Percentiles rank a stretch among this genome's conserved stretches.
Conservation (phyloP, 2,113 vertebrate species). For the Sorex araneus region DNA sequence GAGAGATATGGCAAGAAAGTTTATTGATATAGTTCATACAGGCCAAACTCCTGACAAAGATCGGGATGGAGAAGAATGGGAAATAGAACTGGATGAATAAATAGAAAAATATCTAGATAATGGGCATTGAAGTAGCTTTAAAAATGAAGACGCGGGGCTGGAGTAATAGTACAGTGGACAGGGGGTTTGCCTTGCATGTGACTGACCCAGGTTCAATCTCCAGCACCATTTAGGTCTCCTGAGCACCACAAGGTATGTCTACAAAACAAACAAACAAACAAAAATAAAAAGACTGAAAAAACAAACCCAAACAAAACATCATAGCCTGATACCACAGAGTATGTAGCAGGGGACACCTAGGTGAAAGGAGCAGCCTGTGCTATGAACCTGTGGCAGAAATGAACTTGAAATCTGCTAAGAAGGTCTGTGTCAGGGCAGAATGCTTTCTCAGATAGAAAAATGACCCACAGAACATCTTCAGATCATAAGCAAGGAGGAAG, state of each 20-base stretch:
- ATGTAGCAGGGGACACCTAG: background rate
- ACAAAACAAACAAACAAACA: no score
- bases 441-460: background rate
- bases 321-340: background rate
- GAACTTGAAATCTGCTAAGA: background rate
- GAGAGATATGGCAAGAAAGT: background rate
- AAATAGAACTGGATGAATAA: background rate
- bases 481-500: background rate
- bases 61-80: background rate
- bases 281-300: background rate
- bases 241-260: no score
- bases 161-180: no score
- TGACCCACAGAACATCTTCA: background rate
- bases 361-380: background rate
- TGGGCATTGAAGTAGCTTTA: background rate
- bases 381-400: background rate
- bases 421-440: background rate
- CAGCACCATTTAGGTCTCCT: no score
- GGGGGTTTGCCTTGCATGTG: no score
- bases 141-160: no score
- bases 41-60: background rate
- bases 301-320: background rate
- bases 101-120: background rate
- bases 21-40: background rate
- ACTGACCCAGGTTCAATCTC: no score